These are phyloP conservation scores for Clarias platycephalus DNA, from an alignment of 2,797 vertebrate species.

Conservation along the genomic window DNA sequence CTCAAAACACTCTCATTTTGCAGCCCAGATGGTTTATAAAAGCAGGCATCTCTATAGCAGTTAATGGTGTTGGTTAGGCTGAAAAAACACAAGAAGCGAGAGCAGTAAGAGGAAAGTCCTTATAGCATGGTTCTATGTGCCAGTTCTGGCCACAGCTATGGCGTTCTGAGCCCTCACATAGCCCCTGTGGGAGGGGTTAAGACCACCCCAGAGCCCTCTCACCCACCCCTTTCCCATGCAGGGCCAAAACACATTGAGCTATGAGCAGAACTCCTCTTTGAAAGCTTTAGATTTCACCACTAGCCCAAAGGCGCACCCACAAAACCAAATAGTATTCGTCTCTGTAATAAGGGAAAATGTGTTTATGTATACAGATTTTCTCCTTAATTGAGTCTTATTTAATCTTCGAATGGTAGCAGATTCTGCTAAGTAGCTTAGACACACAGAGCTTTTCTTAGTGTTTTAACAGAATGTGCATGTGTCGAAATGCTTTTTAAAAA, in stretches of 20 bases:
- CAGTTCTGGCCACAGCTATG: constrained; percentile 65
- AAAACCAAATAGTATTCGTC: constrained; percentile 24
- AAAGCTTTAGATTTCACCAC: constrained; percentile 60
- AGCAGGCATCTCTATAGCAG: constrained; percentile 19
- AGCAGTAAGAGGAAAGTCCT: constrained; percentile 66
- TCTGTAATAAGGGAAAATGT: constrained; percentile 54
- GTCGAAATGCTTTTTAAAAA: neutral
- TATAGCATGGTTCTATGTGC: constrained; percentile 63
- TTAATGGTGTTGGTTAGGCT: constrained; percentile 38
- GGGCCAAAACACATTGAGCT: constrained; percentile 67
- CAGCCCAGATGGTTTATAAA: neutral
- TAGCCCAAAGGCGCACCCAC: constrained; percentile 6
- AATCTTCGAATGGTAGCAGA: constrained; percentile 62
- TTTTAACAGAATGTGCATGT: neutral
- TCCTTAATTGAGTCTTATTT: constrained; percentile 66
- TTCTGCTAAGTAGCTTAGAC: constrained; percentile 44
- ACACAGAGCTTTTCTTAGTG: neutral
- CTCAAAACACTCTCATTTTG: neutral
- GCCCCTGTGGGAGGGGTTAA: constrained; percentile 50
- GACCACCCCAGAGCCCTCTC: constrained; percentile 76
- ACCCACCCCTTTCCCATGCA: constrained; percentile 74
- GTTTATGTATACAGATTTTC: constrained; percentile 60
- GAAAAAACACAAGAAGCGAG: constrained; percentile 30
- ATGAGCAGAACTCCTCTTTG: constrained; percentile 57
- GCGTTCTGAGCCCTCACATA: constrained; percentile 68